Base-by-base conservation (phyloP, 1,140 invertebrate species). In the Mylabris phalerata region DNA sequence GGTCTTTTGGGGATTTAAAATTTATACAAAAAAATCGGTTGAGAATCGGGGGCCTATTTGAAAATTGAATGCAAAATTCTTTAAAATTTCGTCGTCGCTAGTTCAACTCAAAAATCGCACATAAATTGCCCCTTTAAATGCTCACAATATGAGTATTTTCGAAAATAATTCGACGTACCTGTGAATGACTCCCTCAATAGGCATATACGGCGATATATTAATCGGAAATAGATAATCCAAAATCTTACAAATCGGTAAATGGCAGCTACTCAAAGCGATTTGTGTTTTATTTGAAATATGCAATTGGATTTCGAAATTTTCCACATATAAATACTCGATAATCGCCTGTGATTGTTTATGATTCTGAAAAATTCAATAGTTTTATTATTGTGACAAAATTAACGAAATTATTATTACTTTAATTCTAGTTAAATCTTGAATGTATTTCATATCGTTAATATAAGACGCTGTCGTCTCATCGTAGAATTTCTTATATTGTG, bases 231-330 rank as follows among this genome's bases (percentile, higher is more conserved):
- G 50, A 55, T 73, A 74, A 24, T 69, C 73, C 26, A 74, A 64
- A 3, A 70, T 68, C 2, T 73, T 74, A 50, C 73, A 75, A 26
- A 73, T 73, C 1, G 71, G 66, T 43, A 69, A 72, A 70, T 72
- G 60, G 13, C 60, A 61, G 27, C 65, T 64, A 6, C 74, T 67
- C 19, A 78, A 73, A 48, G 69, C 74, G 3, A 73, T 71, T 58
- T 80, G 82, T 3, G 82, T 82, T 66, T 80, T 75, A 47, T 84
- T 82, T 11, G 84, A 84, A 52, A 90, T 80, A 74, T 83, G 89
- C 25, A 91, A 73, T 41, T 80, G 76, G 44, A 90, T 69, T 63
- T 84, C 84, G 3, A 71, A 66, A 50, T 61, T 60, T 4, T 48
- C 63, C 44, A 71, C 10, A 2, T 47, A 56, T 25, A 71, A 74